Evolutionary conservation across 2,888 invertebrate species (phyloP).

Genomic region (Spilarctia lutea): DNA sequence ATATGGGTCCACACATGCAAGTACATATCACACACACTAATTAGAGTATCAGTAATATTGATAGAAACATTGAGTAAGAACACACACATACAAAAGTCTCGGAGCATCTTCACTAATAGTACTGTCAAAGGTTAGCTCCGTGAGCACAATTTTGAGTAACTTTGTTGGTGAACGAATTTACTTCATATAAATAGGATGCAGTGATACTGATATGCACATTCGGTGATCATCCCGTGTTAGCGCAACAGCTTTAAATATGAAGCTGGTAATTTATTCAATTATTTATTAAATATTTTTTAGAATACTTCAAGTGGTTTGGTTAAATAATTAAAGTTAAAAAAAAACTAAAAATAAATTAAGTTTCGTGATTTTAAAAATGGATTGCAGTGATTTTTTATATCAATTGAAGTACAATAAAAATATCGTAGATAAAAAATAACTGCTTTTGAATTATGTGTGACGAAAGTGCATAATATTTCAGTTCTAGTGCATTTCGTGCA

Average conservation of each 20-base stretch:
- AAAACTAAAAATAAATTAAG: not conserved
- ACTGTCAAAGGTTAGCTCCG: conserved; percentile 83
- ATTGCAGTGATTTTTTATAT: conserved; percentile 44
- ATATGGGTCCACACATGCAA: conserved; percentile 51
- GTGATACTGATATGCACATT: conserved; percentile 68
- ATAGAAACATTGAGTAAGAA: conserved; percentile 74
- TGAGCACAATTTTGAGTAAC: conserved; percentile 75
- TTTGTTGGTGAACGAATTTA: conserved; percentile 77
- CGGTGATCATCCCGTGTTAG: conserved; percentile 64
- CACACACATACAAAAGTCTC: conserved; percentile 57
- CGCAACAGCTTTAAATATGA: conserved; percentile 78
- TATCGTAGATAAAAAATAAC: not conserved
- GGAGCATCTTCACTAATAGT: conserved; percentile 53
- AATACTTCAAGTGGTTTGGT: not conserved
- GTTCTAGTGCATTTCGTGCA: conserved; percentile 11
- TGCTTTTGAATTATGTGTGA: conserved; percentile 4
- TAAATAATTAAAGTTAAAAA: conserved; percentile 30
- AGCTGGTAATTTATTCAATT: conserved; percentile 73
- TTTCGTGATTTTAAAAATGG: conserved; percentile 33
- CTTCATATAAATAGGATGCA: conserved; percentile 82
- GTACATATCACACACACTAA: conserved; percentile 57
- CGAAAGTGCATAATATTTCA: conserved; percentile 8
- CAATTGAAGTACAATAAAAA: not conserved
- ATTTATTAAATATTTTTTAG: conserved; percentile 14
- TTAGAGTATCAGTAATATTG: conserved; percentile 77